Percentiles rank a stretch among this genome's conserved stretches.
Evolutionary conservation across 2,888 invertebrate genomes (phyloP).

Genomic region (Mythimna albipuncta): DNA sequence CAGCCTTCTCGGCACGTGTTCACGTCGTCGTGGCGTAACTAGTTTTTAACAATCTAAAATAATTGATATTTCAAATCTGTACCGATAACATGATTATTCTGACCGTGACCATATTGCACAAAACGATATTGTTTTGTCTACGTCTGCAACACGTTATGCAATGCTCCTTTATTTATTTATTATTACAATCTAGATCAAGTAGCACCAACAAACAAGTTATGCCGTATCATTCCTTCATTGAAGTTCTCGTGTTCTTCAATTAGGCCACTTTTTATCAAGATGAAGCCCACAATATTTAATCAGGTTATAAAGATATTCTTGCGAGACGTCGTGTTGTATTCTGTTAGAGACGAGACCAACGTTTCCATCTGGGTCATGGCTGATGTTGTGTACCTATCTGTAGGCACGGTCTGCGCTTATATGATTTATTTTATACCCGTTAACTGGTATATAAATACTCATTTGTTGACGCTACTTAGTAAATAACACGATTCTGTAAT

Average conservation of each 20-base stretch:
- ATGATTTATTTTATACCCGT: constrained; percentile 39
- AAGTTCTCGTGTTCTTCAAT: constrained; percentile 21
- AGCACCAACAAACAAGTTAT: neutral
- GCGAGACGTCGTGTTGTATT: constrained; percentile 1
- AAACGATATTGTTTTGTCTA: constrained; percentile 32
- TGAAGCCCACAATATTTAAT: constrained; percentile 59
- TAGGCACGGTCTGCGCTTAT: constrained; percentile 21
- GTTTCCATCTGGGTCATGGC: constrained; percentile 77
- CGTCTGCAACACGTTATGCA: constrained; percentile 15
- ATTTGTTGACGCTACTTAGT: constrained; percentile 22
- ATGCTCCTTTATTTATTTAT: constrained; percentile 15
- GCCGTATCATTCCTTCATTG: constrained; percentile 18
- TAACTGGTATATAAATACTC: constrained; percentile 26
- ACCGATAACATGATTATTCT: neutral
- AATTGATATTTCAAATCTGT: neutral
- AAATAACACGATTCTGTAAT: constrained; percentile 27
- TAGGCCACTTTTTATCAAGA: constrained; percentile 47
- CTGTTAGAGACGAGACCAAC: constrained; percentile 37
- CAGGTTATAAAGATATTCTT: constrained; percentile 43
- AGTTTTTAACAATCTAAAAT: neutral
- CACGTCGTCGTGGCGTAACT: neutral
- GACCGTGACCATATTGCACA: constrained; percentile 27
- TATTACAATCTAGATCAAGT: constrained; percentile 8
- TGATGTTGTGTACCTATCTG: constrained; percentile 33
- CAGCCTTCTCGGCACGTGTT: too few relatives aligned